A percentile compares a stretch with the other conserved stretches of the same genome.
Evolutionary conservation across 2,888 invertebrate genomes (phyloP).

Genomic region (Tortrix viridana): DNA sequence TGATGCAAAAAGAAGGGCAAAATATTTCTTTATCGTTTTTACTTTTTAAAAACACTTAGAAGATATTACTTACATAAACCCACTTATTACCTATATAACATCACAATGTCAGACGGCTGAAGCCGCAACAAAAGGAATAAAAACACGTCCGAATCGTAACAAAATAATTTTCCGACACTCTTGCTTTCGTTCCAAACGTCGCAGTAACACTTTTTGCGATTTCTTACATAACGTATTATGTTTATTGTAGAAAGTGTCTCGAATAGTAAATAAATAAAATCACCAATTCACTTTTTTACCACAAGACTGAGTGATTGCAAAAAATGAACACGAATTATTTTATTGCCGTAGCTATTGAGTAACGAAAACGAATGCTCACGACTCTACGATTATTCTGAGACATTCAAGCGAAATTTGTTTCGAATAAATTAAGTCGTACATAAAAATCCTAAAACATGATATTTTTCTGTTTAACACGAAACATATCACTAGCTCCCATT

Average conservation of each 20-base stretch:
- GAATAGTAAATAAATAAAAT: constrained; percentile 40
- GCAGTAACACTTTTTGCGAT: constrained; percentile 42
- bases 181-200: constrained; percentile 42
- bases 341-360: constrained; percentile 14
- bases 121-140: constrained; percentile 3
- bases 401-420: neutral
- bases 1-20: too few species aligned
- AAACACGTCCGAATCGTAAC: constrained; percentile 29
- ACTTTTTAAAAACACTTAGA: neutral
- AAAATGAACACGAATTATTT: constrained; percentile 30
- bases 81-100: constrained; percentile 4
- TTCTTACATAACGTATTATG: constrained; percentile 48
- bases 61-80: constrained; percentile 10
- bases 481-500: neutral
- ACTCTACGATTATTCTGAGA: constrained; percentile 3
- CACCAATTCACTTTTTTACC: constrained; percentile 34
- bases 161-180: constrained; percentile 38
- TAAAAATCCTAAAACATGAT: neutral
- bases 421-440: neutral
- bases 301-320: constrained; percentile 24
- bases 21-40: too few species aligned
- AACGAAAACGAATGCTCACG: constrained; percentile 31
- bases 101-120: neutral
- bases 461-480: neutral
- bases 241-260: constrained; percentile 53